Evolutionary conservation across 1,140 invertebrate species (phyloP).

Genomic region (Drosophila pandora): DNA sequence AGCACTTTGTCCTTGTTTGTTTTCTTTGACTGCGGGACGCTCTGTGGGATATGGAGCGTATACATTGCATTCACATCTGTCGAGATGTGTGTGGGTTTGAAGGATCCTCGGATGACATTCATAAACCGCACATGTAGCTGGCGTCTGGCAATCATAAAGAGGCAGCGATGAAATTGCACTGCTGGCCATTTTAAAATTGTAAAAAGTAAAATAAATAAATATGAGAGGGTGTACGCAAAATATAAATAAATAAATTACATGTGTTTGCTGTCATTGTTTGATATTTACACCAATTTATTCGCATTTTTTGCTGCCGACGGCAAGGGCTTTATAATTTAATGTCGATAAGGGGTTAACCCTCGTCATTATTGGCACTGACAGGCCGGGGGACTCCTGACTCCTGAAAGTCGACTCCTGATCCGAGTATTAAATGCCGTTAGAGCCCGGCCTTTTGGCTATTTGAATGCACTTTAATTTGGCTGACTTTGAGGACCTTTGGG

Average conservation of each 20-base stretch:
- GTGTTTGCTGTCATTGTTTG: slow-evolving; percentile 44
- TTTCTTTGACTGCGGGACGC: slow-evolving; percentile 21
- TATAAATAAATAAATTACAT: slow-evolving; percentile 44
- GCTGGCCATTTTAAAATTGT: slow-evolving; percentile 43
- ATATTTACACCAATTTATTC: slow-evolving; percentile 41
- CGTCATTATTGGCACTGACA: slow-evolving; percentile 46
- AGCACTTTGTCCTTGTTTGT: slow-evolving; percentile 38
- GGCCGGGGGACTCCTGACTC: slow-evolving; percentile 13
- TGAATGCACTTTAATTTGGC: slow-evolving; percentile 44
- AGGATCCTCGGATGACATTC: slow-evolving; percentile 40
- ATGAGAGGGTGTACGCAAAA: neutral
- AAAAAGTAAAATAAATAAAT: slow-evolving; percentile 13
- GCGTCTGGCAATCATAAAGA: slow-evolving; percentile 25
- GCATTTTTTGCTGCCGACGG: slow-evolving; percentile 15
- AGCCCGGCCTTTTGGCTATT: slow-evolving; percentile 18
- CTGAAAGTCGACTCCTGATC: slow-evolving; percentile 8
- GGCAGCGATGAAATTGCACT: slow-evolving; percentile 37
- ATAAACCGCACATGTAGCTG: slow-evolving; percentile 58
- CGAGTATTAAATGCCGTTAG: slow-evolving; percentile 6
- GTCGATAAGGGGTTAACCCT: slow-evolving; percentile 38
- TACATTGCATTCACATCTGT: neutral
- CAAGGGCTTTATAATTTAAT: slow-evolving; percentile 8
- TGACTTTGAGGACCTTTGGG: slow-evolving; percentile 4
- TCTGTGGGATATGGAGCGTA: neutral
- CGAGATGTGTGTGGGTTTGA: neutral